Conservation (phyloP, 2,113 vertebrate genomes). For the Mesembrinibis cayennensis region DNA sequence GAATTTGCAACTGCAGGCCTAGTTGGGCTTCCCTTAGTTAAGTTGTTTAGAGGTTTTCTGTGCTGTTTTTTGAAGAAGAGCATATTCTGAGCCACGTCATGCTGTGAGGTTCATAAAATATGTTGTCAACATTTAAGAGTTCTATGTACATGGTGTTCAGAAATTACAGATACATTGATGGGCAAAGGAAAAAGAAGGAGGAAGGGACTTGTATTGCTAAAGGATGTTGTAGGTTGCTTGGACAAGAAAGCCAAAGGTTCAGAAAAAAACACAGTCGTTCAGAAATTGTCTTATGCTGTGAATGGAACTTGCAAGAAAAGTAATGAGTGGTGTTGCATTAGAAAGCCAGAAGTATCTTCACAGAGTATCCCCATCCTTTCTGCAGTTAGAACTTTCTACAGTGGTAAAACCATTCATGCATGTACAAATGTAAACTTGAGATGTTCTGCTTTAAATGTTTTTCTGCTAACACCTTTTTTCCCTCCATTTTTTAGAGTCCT, state of each 20-base stretch:
- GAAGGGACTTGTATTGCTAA: background rate
- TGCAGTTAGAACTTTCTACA: background rate
- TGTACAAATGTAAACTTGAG: background rate
- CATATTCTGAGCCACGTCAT: accelerated
- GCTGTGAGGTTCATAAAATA: background rate
- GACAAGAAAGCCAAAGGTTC: background rate
- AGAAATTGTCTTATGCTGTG: background rate
- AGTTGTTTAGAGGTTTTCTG: background rate
- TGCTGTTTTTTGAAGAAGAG: background rate
- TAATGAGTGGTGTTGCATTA: background rate
- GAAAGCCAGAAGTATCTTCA: background rate
- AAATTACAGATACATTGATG: background rate
- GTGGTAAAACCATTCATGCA: background rate
- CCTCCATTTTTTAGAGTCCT: background rate
- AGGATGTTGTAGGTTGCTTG: background rate
- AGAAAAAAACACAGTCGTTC: background rate
- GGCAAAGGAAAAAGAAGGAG: background rate
- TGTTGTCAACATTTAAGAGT: background rate
- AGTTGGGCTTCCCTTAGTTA: background rate
- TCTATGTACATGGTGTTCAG: background rate
- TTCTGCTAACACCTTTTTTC: background rate
- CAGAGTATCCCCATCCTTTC: background rate
- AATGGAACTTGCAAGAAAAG: background rate
- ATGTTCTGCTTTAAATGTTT: background rate
- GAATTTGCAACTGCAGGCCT: background rate